phyloP scores from a whole-genome alignment of 2,113 vertebrate species.

The Perca fluviatilis region DNA sequence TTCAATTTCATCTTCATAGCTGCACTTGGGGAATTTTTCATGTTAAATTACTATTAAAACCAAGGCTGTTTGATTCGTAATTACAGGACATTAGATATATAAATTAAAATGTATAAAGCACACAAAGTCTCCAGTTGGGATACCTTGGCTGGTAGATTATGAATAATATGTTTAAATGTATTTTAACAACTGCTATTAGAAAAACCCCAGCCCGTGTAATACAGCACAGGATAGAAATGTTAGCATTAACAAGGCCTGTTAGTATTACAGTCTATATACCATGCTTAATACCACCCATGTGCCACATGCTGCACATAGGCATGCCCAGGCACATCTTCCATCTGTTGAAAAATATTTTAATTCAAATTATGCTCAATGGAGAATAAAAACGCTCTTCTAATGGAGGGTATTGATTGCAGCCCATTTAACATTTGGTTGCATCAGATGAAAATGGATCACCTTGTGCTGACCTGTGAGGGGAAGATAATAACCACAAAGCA shows the following conservation, averaged over 20 bases:
- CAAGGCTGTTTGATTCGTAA: not conserved
- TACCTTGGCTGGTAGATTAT: not conserved
- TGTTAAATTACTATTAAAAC: not conserved
- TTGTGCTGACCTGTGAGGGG: conserved; percentile 23
- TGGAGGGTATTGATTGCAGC: conserved; percentile 31
- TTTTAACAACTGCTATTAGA: conserved; percentile 14
- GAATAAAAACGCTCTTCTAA: conserved; percentile 11
- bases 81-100: not conserved
- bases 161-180: conserved; percentile 18
- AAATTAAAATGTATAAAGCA: conserved; percentile 11
- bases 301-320: conserved; percentile 16
- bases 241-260: conserved; percentile 11
- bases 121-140: not conserved
- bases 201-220: not conserved
- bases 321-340: conserved; percentile 28
- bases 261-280: conserved; percentile 13
- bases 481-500: conserved; percentile 40
- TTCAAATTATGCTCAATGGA: conserved; percentile 22
- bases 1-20: not conserved
- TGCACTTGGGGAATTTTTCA: not conserved
- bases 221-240: conserved; percentile 20
- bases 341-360: conserved; percentile 22
- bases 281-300: conserved; percentile 20
- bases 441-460: conserved; percentile 36
- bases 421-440: conserved; percentile 49